A percentile compares a stretch with the other conserved stretches of the same genome.
Conservation (phyloP, 2,113 vertebrate genomes). For the Pseudopodoces humilis region DNA sequence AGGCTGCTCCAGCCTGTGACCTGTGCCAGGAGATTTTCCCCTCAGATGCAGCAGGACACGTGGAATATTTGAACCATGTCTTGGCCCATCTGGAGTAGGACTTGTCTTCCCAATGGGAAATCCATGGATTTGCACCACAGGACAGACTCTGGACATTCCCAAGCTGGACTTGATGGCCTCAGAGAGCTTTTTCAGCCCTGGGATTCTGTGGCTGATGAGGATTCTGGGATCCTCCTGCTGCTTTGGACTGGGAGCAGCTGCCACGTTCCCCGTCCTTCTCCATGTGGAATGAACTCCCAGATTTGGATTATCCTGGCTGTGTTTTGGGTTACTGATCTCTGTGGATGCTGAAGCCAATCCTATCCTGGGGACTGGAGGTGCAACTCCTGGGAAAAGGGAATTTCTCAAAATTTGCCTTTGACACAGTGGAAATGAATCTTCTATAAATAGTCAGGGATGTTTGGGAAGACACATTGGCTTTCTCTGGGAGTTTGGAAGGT, state of each 20-base stretch:
- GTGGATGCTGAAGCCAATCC: accelerated
- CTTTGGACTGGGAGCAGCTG: accelerated
- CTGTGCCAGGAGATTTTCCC: constrained; percentile 80
- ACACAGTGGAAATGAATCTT: neutral
- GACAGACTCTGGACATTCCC: neutral
- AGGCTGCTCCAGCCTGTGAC: constrained; percentile 69
- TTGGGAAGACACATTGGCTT: neutral
- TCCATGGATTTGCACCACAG: accelerated
- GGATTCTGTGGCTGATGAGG: neutral
- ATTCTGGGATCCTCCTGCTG: neutral
- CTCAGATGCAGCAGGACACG: constrained; percentile 56
- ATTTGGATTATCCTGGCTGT: accelerated
- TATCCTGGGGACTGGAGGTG: neutral
- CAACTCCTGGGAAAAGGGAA: neutral
- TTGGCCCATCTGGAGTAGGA: constrained; percentile 61
- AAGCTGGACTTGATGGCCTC: accelerated
- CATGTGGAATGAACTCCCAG: accelerated
- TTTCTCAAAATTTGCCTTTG: neutral
- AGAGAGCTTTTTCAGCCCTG: neutral
- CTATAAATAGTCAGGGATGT: too few relatives aligned
- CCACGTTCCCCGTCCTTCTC: accelerated
- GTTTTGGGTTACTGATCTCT: neutral
- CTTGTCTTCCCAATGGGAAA: accelerated
- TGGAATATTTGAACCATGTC: constrained; percentile 73
- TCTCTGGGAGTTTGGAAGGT: neutral